Evolutionary conservation across 2,113 vertebrate genomes (phyloP), one percentile per base, ranked within the genome.

Genomic region (Lathamus discolor): DNA sequence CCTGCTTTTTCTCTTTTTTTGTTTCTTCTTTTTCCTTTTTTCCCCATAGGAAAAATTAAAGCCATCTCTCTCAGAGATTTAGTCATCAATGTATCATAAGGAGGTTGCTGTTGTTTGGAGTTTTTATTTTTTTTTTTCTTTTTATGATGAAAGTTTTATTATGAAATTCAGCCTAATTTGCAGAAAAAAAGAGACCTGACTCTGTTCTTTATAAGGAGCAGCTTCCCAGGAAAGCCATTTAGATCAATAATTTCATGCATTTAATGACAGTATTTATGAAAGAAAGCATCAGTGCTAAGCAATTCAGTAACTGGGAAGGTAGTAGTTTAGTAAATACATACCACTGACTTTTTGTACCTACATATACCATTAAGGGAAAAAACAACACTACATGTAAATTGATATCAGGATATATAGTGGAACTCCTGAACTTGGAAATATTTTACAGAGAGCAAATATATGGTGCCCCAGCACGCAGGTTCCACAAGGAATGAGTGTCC

Each of bases 61-160:
- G 39, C 37, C 29, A 10, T 28, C 13, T 78, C 51, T 85, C 59
- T 37, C 18, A 22, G 57, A 83, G 76, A 70, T 83, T 77, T 95
- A 97, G 83, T 90, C 63, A 92, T 29, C 74, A 67, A 82, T 94
- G 66, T 73, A 68, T 84, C 68, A 57, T 19, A 51, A 27, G 39
- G 46, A 84, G 83, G 46, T 91, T 88, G 69, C 59, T 86, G 72
- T 80, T 82, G 28, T 81, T 94, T 48, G 43, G 43, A 90, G 57
- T 51, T 82, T 61, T 54, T 29, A 15, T 66, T 64, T 80, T 85
- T 41, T 48, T 48, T 37, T 57, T 52, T 57, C 7, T 43, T 85
- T 94, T 89, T 67, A 74, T 83, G 66, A 86, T 94, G 80, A 92
- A 93, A 95, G 73, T 70, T 96, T 94, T 95, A 78, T 92, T 92